phyloP scores from a whole-genome alignment of 2,797 vertebrate genomes.

The Borostomias antarcticus region DNA sequence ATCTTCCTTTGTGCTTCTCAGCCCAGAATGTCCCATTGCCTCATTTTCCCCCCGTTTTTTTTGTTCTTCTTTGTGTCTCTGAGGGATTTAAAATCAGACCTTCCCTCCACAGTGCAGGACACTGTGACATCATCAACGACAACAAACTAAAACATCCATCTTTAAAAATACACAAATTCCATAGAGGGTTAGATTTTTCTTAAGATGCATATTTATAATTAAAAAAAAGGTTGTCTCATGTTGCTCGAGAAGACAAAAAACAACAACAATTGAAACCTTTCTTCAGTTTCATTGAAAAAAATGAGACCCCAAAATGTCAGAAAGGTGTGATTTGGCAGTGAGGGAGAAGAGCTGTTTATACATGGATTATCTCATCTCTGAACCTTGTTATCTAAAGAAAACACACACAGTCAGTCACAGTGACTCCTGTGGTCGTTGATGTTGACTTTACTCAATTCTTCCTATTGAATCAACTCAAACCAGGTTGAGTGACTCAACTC shows the following conservation, averaged over 20 bases:
- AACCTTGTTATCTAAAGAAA: no score
- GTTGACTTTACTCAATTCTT: no score
- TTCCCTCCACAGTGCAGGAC: slow-evolving; percentile 63
- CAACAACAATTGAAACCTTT: slow-evolving; percentile 1
- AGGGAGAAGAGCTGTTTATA: neutral
- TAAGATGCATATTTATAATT: slow-evolving; percentile 42
- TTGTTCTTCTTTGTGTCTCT: neutral
- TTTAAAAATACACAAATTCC: slow-evolving; percentile 37
- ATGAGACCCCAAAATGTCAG: neutral
- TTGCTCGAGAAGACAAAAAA: slow-evolving; percentile 9
- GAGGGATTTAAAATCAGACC: slow-evolving; percentile 56
- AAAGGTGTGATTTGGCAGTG: neutral
- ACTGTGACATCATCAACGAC: slow-evolving; percentile 51
- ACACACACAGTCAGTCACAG: no score
- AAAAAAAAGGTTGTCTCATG: neutral
- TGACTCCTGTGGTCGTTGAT: no score
- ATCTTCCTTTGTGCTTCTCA: neutral
- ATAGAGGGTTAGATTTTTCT: slow-evolving; percentile 30
- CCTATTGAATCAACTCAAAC: no score
- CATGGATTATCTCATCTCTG: no score
- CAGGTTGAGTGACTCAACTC: no score
- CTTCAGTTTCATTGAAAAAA: neutral
- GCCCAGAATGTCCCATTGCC: neutral
- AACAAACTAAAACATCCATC: slow-evolving; percentile 25
- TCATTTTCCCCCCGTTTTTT: neutral